Base-by-base conservation (phyloP, 2,797 vertebrate genomes). In the Harpagifer antarcticus region DNA sequence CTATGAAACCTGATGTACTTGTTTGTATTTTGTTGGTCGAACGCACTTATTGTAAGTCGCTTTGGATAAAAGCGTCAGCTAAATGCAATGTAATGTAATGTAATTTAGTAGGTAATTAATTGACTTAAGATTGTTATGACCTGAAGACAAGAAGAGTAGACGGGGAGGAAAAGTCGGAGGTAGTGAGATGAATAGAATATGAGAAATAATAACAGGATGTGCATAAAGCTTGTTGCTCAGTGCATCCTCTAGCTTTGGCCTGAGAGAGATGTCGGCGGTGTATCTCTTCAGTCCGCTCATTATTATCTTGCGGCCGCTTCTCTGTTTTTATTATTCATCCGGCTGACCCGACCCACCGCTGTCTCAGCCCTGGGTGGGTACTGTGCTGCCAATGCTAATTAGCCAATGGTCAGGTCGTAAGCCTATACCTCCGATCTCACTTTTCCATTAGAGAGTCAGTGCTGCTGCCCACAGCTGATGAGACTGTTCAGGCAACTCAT, bases 91-190 rank as follows among this genome's bases (percentile, higher is more conserved):
- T n/a, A n/a, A n/a, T n/a, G n/a, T n/a, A n/a, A n/a, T n/a, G n/a
- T n/a, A n/a, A n/a, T n/a, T n/a, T 72, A 84, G 72, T 31, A 6
- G 59, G 74, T 88, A 85, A 88, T 91, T 88, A 78, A 90, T 82
- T 68, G 57, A 59, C 72, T 81, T 44, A 9, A 17, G 37, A n/a
- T 68, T 81, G 60, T 68, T 66, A 33, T 65, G 64, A 75, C 58
- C 66, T 50, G 42, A 77, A 75, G 79, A 69, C 31, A 44, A 12
- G 3, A 31, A 58, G 47, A 50, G 68, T 58, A 81, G 81, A 86
- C 45, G 72, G 11, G 14, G 33, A 58, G 65, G 49, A 42, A 15
- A 60, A 47, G 52, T 5, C 4, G 6, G 64, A 54, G 31, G 57
- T 62, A 66, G 59, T 0, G 0, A 76, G 47, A 55, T 63, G 72